Evolutionary conservation across 2,113 vertebrate genomes (phyloP).

Genomic region (Hucho hucho): DNA sequence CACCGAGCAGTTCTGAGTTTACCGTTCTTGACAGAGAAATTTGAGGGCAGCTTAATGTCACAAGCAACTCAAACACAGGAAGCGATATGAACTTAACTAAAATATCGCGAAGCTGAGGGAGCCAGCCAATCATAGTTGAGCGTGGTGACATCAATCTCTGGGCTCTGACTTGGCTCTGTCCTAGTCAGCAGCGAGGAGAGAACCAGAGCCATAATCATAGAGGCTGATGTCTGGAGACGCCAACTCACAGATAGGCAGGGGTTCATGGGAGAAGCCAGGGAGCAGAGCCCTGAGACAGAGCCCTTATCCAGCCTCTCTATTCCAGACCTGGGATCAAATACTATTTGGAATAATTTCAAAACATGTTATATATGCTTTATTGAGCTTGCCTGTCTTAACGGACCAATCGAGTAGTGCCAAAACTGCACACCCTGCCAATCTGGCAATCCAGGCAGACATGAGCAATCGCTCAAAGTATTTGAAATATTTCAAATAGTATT

Average conservation of each 20-base stretch:
- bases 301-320: conserved; percentile 21
- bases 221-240: conserved; percentile 26
- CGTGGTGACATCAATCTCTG: conserved; percentile 52
- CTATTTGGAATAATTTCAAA: too few species aligned
- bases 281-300: conserved; percentile 12
- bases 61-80: conserved; percentile 31
- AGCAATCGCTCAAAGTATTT: too few species aligned
- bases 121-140: conserved; percentile 40
- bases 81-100: conserved; percentile 30
- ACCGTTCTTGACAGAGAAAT: conserved; percentile 17
- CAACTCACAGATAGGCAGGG: conserved; percentile 27
- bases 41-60: conserved; percentile 24
- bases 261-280: conserved; percentile 4
- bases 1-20: not conserved
- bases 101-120: conserved; percentile 27
- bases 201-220: conserved; percentile 52
- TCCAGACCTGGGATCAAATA: not conserved
- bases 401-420: not conserved
- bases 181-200: conserved; percentile 34
- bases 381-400: too few species aligned
- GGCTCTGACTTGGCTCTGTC: conserved; percentile 27
- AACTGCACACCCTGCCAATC: too few species aligned
- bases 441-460: too few species aligned
- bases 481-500: too few species aligned
- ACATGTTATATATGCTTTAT: too few species aligned